Conservation (phyloP, 2,113 vertebrate species). For the Caranx melampygus region DNA sequence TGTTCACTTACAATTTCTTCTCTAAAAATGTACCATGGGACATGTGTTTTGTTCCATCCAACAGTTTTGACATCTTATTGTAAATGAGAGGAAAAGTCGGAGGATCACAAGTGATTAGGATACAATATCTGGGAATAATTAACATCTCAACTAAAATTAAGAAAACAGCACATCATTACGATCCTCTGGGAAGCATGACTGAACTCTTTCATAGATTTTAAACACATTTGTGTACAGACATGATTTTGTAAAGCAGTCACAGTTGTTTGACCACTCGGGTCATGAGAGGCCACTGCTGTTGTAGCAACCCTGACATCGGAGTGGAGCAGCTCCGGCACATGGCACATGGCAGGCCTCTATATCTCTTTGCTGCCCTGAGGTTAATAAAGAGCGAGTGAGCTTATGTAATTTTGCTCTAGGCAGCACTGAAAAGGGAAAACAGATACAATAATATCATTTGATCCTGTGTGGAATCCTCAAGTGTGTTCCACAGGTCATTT, state of each 20-base stretch:
- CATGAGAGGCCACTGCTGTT: background rate
- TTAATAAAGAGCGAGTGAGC: slow-evolving; percentile 33
- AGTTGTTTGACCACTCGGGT: background rate
- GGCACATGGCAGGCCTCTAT: slow-evolving; percentile 11
- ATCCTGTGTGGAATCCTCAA: slow-evolving; percentile 53
- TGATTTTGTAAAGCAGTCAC: background rate
- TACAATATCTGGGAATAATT: background rate
- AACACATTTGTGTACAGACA: background rate
- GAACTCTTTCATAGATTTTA: background rate
- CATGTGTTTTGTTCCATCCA: too few relatives aligned
- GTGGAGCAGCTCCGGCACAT: slow-evolving; percentile 7
- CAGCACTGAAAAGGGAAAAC: slow-evolving; percentile 48
- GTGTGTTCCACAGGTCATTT: slow-evolving; percentile 67
- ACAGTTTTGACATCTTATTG: too few relatives aligned
- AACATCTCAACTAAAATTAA: too few relatives aligned
- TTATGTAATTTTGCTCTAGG: slow-evolving; percentile 52
- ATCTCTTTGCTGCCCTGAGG: slow-evolving; percentile 32
- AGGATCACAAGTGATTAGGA: too few relatives aligned
- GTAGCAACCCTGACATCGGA: background rate
- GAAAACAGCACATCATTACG: too few relatives aligned
- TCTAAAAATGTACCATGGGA: too few relatives aligned
- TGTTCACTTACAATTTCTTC: too few relatives aligned
- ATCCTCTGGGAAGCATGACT: too few relatives aligned
- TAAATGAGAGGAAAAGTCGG: too few relatives aligned
- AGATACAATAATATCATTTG: slow-evolving; percentile 35